A percentile compares a stretch with the other conserved stretches of the same genome.
Conservation (phyloP, 2,888 invertebrate genomes). For the Celastrina argiolus region DNA sequence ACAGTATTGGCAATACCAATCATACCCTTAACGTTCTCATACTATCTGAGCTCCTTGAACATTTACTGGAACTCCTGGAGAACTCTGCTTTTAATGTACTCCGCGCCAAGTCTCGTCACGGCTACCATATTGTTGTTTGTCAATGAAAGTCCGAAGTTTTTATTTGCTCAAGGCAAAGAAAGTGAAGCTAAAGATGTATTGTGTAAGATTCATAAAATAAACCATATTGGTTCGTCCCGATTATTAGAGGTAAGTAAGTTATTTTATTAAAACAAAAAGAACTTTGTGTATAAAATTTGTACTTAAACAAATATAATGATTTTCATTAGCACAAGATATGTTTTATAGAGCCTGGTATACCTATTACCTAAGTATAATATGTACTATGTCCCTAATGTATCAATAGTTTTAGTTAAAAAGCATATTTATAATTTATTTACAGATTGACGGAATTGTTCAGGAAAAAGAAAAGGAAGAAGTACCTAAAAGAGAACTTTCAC, state of each 20-base stretch:
- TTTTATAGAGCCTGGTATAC: no score
- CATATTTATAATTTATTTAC: constrained; percentile 27
- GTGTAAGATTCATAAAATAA: constrained; percentile 49
- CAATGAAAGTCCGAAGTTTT: constrained; percentile 88
- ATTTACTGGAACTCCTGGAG: constrained; percentile 82
- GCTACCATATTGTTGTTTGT: constrained; percentile 72
- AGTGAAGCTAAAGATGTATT: constrained; percentile 72
- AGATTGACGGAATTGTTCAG: constrained; percentile 49
- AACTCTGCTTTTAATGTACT: constrained; percentile 77
- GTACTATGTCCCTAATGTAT: neutral
- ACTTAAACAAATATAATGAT: no score
- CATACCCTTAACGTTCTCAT: constrained; percentile 68
- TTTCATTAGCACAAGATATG: no score
- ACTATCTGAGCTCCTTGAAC: constrained; percentile 46
- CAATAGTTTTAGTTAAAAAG: neutral
- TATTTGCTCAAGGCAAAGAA: constrained; percentile 76
- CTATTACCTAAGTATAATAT: no score
- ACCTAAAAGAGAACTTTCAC: constrained; percentile 59
- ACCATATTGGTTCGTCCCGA: constrained; percentile 40
- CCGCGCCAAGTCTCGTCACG: constrained; percentile 79
- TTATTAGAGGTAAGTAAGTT: constrained; percentile 52
- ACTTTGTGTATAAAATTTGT: no score
- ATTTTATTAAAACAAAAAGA: no score
- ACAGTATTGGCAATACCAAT: constrained; percentile 79
- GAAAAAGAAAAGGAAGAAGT: constrained; percentile 45